Evolutionary conservation across 1,140 invertebrate genomes (phyloP).

Genomic region (Amphibalanus amphitrite): DNA sequence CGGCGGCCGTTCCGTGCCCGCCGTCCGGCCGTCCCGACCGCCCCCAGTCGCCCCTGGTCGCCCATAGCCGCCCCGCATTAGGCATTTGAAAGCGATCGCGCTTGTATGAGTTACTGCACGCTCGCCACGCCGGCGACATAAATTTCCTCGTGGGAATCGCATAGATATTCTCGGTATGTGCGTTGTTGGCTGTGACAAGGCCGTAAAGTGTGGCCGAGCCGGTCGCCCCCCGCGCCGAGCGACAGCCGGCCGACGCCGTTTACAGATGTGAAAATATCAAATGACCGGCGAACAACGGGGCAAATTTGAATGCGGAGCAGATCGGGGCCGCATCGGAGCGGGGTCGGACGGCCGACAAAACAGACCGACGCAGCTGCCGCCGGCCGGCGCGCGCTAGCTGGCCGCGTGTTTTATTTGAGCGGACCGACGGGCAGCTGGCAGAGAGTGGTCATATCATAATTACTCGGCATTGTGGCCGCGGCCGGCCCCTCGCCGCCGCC

Average conservation of each 20-base stretch:
- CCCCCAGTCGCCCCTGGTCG: no score
- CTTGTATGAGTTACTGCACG: neutral
- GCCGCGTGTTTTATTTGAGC: neutral
- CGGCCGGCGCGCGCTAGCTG: no score
- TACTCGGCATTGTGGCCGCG: neutral
- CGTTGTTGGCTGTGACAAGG: neutral
- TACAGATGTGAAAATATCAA: slow-evolving; percentile 2
- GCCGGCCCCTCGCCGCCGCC: neutral
- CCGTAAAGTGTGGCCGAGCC: neutral
- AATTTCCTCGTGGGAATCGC: neutral
- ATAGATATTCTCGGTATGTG: neutral
- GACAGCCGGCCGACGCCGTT: neutral
- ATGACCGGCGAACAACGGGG: neutral
- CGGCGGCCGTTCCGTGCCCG: no score
- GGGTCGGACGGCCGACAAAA: neutral
- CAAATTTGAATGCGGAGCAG: neutral
- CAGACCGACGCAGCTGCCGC: neutral
- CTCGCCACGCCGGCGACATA: neutral
- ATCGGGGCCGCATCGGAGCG: neutral
- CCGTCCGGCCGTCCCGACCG: no score
- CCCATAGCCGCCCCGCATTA: neutral
- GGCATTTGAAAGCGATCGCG: neutral
- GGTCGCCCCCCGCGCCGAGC: neutral
- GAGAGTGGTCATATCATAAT: neutral
- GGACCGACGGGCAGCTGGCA: neutral